Evolutionary conservation across 2,888 invertebrate species (phyloP).

Genomic region (Gastrophysa polygoni): DNA sequence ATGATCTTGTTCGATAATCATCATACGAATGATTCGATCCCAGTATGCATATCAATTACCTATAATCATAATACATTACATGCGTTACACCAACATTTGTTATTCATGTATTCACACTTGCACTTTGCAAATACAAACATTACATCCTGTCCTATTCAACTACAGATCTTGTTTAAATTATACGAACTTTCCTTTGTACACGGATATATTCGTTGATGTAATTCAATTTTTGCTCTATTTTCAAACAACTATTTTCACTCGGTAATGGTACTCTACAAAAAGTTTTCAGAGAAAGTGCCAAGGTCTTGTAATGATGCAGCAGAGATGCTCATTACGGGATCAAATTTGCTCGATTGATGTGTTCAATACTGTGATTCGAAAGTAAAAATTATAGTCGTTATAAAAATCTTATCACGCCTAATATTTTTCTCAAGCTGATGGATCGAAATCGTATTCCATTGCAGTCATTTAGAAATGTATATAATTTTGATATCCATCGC

Average conservation of each 20-base stretch:
- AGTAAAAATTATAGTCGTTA: not conserved
- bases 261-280: conserved; percentile 11
- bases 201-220: conserved; percentile 25
- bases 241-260: conserved; percentile 23
- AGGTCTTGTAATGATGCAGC: conserved; percentile 4
- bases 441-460: no score
- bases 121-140: not conserved
- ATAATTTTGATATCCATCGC: no score
- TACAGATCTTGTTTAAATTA: not conserved
- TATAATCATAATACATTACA: not conserved
- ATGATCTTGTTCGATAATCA: no score
- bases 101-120: not conserved
- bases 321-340: not conserved
- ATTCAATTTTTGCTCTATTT: conserved; percentile 28
- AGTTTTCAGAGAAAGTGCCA: conserved; percentile 6
- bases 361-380: not conserved
- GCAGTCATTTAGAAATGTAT: no score
- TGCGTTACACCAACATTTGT: not conserved
- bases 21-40: no score
- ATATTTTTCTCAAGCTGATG: not conserved
- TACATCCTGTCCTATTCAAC: not conserved
- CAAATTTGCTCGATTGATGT: no score
- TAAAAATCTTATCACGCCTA: not conserved
- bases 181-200: conserved; percentile 25
- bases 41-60: not conserved